Conservation (phyloP, 2,888 invertebrate genomes). For the Unio pictorum region DNA sequence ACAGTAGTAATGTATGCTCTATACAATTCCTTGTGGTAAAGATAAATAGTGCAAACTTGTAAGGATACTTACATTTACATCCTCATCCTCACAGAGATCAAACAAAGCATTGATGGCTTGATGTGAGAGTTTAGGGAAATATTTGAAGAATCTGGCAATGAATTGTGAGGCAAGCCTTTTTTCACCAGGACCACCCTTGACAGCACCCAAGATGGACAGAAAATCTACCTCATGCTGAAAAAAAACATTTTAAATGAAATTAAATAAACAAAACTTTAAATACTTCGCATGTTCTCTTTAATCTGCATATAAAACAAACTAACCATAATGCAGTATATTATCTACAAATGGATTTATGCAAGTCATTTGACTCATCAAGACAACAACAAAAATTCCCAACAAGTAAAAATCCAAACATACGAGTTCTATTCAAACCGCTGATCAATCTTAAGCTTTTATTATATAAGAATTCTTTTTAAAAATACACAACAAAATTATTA, state of each 20-base stretch:
- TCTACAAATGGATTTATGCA: too few species aligned
- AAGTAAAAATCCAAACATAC: too few species aligned
- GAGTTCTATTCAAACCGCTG: too few species aligned
- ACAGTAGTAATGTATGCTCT: too few species aligned
- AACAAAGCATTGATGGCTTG: conserved; percentile 92
- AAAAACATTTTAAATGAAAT: conserved; percentile 8
- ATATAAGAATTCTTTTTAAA: too few species aligned
- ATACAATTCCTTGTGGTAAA: too few species aligned
- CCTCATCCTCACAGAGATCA: conserved; percentile 96
- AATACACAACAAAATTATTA: too few species aligned
- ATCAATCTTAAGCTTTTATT: too few species aligned
- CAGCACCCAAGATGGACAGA: conserved; percentile 85
- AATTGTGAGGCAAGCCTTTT: conserved; percentile 96
- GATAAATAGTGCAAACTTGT: too few species aligned
- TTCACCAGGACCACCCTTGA: conserved; percentile 90
- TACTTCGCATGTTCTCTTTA: neutral
- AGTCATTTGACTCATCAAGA: too few species aligned
- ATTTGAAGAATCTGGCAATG: conserved; percentile 93
- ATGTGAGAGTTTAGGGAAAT: conserved; percentile 89
- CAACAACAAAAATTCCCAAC: too few species aligned
- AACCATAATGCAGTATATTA: too few species aligned
- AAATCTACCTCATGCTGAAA: conserved; percentile 91
- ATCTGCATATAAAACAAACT: neutral
- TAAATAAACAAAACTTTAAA: neutral
- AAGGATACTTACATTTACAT: conserved; percentile 80